Evolutionary conservation across 2,113 vertebrate genomes (phyloP).

Genomic region (Cottus gobio): DNA sequence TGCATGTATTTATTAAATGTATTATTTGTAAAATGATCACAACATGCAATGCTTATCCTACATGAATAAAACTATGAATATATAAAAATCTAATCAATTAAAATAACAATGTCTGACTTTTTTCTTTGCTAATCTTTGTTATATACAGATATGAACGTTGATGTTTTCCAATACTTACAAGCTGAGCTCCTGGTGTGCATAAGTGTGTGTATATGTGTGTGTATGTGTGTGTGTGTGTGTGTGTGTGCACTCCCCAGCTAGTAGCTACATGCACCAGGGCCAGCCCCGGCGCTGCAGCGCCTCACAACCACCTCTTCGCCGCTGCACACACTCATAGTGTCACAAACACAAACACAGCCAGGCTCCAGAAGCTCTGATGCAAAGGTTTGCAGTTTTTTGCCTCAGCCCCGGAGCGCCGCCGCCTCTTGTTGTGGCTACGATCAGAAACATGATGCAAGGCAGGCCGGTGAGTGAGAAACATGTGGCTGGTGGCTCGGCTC

Average conservation of each 20-base stretch:
- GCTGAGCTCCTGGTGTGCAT: no score
- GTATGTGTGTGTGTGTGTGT: background rate
- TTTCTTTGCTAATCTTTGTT: no score
- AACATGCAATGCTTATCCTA: no score
- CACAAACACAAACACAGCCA: constrained; percentile 48
- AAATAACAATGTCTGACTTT: no score
- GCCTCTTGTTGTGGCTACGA: constrained; percentile 78
- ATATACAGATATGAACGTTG: no score
- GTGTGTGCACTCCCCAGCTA: background rate
- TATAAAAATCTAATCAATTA: no score
- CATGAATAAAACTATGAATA: no score
- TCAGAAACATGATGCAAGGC: constrained; percentile 82
- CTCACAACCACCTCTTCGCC: background rate
- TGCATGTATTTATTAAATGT: no score
- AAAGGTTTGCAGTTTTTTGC: constrained; percentile 73
- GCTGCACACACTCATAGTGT: background rate
- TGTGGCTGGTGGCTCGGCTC: constrained; percentile 64
- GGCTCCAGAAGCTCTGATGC: constrained; percentile 59
- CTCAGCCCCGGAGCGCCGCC: constrained; percentile 56
- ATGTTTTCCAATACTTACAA: no score
- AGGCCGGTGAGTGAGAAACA: constrained; percentile 76
- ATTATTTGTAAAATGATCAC: no score
- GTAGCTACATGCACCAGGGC: background rate
- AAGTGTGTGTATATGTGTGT: no score
- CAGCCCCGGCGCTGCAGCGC: background rate